These are phyloP conservation scores for Tapirus terrestris DNA, from an alignment of 2,113 vertebrate species.

Conservation along the genomic window DNA sequence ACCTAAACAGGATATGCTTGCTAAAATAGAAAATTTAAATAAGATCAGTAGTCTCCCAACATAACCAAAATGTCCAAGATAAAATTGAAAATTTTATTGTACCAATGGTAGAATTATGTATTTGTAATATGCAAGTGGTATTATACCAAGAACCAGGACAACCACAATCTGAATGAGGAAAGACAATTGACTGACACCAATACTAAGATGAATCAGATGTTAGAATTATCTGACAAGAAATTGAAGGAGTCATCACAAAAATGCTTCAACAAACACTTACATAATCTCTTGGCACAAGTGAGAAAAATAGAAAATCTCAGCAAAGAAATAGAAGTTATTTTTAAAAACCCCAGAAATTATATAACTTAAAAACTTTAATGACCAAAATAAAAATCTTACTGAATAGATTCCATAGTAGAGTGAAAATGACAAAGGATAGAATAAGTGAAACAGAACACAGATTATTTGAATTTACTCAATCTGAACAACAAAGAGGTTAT, in stretches of 20 bases:
- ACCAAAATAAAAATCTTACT: too few relatives aligned
- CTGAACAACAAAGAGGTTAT: neutral
- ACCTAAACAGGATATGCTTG: too few relatives aligned
- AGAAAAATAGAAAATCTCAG: conserved; percentile 1
- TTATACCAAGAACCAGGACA: neutral
- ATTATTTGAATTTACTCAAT: neutral
- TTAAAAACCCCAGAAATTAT: too few relatives aligned
- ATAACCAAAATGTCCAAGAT: neutral
- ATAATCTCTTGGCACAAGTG: neutral
- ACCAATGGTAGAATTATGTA: too few relatives aligned
- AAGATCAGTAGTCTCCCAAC: neutral
- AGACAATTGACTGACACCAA: neutral
- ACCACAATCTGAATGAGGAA: neutral
- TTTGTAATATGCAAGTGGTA: neutral
- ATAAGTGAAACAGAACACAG: neutral
- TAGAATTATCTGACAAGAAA: neutral
- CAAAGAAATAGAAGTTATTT: neutral
- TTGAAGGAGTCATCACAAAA: neutral
- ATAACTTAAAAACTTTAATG: too few relatives aligned
- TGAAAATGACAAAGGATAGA: neutral
- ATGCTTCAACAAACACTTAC: neutral
- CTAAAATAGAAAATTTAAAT: too few relatives aligned
- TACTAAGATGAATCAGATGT: too few relatives aligned
- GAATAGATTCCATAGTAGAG: neutral
- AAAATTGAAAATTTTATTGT: neutral